Conservation (phyloP, 2,888 invertebrate species). For the Halictus ligatus region DNA sequence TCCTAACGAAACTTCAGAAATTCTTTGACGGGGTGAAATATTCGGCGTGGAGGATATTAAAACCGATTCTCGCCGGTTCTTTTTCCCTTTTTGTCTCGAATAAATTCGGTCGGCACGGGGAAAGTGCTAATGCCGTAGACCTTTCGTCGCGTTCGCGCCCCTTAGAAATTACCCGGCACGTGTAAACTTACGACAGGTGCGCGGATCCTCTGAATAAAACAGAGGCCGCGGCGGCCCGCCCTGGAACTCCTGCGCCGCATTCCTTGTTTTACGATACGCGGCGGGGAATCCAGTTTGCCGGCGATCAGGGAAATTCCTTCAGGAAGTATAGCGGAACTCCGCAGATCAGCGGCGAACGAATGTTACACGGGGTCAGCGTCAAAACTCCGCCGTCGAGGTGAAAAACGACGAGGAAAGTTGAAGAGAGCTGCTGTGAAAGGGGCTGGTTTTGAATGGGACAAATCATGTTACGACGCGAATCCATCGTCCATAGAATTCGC, state of each 20-base stretch:
- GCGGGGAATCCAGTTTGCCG: constrained; percentile 45
- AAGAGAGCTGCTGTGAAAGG: not conserved
- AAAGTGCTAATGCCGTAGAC: constrained; percentile 47
- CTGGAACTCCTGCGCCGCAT: constrained; percentile 42
- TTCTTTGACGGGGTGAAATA: not conserved
- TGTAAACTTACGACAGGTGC: constrained; percentile 47
- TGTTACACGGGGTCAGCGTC: not conserved
- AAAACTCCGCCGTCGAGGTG: not conserved
- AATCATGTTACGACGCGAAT: not conserved
- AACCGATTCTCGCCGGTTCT: not conserved
- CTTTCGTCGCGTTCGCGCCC: constrained; percentile 1
- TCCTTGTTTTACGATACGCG: constrained; percentile 46
- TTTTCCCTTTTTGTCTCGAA: not conserved
- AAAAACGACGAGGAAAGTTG: not conserved
- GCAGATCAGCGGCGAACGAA: constrained; percentile 15
- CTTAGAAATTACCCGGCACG: constrained; percentile 40
- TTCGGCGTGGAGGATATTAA: not conserved
- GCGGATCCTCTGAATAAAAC: constrained; percentile 51
- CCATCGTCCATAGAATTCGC: not conserved
- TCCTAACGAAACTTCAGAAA: not conserved
- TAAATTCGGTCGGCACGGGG: constrained; percentile 16
- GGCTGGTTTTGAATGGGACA: not conserved
- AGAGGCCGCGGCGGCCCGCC: not conserved
- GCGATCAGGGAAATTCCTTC: constrained; percentile 33
- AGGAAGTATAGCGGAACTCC: constrained; percentile 47